Base-by-base conservation (phyloP, 2,888 invertebrate genomes). In the Troilus luridus region DNA sequence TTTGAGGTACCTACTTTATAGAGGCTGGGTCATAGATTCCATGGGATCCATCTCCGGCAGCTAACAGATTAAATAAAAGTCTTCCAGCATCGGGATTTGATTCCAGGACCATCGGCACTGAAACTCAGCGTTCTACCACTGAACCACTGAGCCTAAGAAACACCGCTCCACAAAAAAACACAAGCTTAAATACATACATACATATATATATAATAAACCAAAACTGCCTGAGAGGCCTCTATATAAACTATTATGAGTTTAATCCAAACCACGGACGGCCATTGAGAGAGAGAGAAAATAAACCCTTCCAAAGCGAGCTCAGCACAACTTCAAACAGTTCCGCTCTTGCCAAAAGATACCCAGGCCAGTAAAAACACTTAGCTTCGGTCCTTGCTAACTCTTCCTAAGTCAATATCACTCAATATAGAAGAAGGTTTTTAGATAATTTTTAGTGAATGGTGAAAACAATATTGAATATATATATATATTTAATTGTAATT, bases 321-420 rank as follows among this genome's bases (percentile, higher is more conserved):
- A 41, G 41, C 5, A 3, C 41, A 41, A 85, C 85, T 85, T n/a
- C 85, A 85, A 58, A 85, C 56, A 85, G 11, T 2, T 41, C 56
- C 17, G 8, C 54, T 21, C 56, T 19, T 56, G 85, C 54, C 85
- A 54, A 85, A 58, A 85, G 85, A 85, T 56, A 56, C 85, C 9
- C 85, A 5, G 56, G 85, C 85, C 54, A 85, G n/a, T 85, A 56
- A 58, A 85, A 85, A 54, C 58, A 58, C 85, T 56, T 54, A 85
- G 85, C 56, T 19, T 8, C 54, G 21, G 11, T 56, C 6, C n/a
- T 54, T 5, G 2, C 41, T n/a, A 58, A 58, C 21, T 6, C 11
- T 58, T 85, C 10, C 19, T 58, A 3, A 5, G 19, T 19, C 54
- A 67, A 67, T 67, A 67, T 24, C 5, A 14, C 24, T 27, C 24